Evolutionary conservation across 2,113 vertebrate species (phyloP), one percentile per base, ranked within the genome.

Genomic region (Microcebus griseorufus): DNA sequence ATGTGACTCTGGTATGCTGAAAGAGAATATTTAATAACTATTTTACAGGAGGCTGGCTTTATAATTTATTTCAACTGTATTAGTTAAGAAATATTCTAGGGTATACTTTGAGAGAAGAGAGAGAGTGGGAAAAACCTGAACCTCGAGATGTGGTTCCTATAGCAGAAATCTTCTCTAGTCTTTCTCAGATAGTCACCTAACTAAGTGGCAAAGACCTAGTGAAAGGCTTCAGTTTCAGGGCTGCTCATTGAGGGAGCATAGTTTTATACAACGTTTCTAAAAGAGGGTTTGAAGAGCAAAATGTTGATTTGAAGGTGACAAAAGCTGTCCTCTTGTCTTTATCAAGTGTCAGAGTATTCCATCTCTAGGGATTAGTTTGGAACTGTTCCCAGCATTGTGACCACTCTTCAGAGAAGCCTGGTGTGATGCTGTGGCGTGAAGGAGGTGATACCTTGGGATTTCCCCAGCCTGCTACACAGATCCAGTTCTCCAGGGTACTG

Each of bases 161-260:
- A 45, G 45, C 22, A 86, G 51, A 82, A 81, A 70, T 67, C 55
- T 78, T 16, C 25, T 39, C 42, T 48, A 51, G 8, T 51, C 83
- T 91, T 95, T 76, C 37, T 88, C 29, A 92, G 29, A 91, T 45
- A 88, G 67, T 75, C 34, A 32, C 13, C 53, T 90, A 85, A n/a
- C 2, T 39, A 64, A 70, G 27, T 60, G 42, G 16, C 51, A 53
- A 95, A 90, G 67, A 89, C 23, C 70, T 91, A 55, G 17, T 8
- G 27, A 76, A 60, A 67, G n/a, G 25, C 7, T 53, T 55, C 16
- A 55, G 22, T 72, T 62, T 65, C 42, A 69, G 65, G 53, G 14
- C 10, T 92, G 53, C 23, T 91, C 82, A 69, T 22, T 12, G 55
- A 95, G 32, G 42, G 67, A 75, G 14, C n/a, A 39, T 25, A 7